Base-by-base conservation (phyloP, 2,113 vertebrate species). In the Apteryx mantelli region DNA sequence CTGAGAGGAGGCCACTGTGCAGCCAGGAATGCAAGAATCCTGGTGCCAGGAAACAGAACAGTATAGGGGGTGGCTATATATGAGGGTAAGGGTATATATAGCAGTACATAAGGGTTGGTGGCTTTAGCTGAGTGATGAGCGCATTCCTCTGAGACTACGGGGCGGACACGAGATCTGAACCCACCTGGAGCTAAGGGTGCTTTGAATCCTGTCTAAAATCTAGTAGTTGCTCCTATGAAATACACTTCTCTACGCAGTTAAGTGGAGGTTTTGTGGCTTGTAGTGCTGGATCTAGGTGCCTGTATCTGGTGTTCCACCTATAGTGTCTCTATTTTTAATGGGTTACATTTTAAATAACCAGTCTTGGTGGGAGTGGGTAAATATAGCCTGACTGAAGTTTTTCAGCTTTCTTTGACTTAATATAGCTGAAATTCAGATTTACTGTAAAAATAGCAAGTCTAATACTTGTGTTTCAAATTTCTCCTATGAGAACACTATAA, bases 381-480 rank as follows among this genome's bases (percentile, higher is more conserved):
- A 14, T 11, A 13, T 66, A 70, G n/a, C 2, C 1, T 34, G 53
- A 70, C 14, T 32, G 12, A 53, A 25, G 53, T 42, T 21, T 24
- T 18, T 10, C 50, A 17, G 21, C 16, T 83, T 44, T 44, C 42
- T 44, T 86, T 80, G 5, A 55, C 91, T 82, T 79, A 32, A 70
- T 28, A 2, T 70, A 34, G 63, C 68, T 61, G 13, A 93, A 81
- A 13, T 88, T 28, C 32, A 17, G 17, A 10, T 52, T 86, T 81
- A 21, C 77, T 86, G 26, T 61, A 90, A 93, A 96, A 92, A 89
- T 81, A 96, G 34, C 22, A 63, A 40, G 50, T 89, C 71, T 93
- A 66, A 78, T 91, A 77, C 40, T 84, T 69, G 36, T 44, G 22
- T 88, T 93, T 91, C 88, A 94, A 88, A 48, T 71, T 50, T 48